Conservation (phyloP, 2,113 vertebrate genomes). For the Cyanoderma ruficeps region DNA sequence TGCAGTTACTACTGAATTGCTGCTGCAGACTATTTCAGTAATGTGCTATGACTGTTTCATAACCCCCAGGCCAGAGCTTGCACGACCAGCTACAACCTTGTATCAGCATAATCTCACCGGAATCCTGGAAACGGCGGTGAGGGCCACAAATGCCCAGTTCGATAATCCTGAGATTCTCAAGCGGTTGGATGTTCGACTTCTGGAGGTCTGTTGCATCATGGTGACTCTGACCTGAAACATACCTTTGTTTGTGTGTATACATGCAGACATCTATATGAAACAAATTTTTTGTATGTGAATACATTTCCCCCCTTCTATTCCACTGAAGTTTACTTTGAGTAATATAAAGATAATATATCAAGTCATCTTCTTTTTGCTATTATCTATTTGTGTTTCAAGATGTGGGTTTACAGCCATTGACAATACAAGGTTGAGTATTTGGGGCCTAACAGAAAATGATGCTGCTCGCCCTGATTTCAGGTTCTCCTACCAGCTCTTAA, state of each 20-base stretch:
- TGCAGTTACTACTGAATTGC: background rate
- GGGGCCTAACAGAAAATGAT: background rate
- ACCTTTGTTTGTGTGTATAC: background rate
- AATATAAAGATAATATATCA: background rate
- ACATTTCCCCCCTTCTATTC: background rate
- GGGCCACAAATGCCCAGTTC: slow-evolving; percentile 96
- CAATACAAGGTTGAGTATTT: background rate
- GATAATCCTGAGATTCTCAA: slow-evolving; percentile 95
- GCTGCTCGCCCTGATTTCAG: background rate
- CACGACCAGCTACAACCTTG: slow-evolving; percentile 91
- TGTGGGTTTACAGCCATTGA: background rate
- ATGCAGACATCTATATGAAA: background rate
- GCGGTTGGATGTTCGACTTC: slow-evolving; percentile 91
- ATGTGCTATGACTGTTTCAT: background rate
- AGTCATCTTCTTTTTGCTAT: background rate
- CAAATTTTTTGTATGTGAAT: background rate
- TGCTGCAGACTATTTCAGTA: background rate
- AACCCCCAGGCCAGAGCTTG: slow-evolving; percentile 87
- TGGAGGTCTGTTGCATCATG: slow-evolving; percentile 81
- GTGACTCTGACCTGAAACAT: background rate
- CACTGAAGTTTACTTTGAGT: background rate
- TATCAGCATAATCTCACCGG: slow-evolving; percentile 98
- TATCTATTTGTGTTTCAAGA: background rate
- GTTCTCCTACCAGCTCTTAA: background rate
- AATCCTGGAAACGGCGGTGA: slow-evolving; percentile 93